Conservation (phyloP, 2,113 vertebrate genomes). For the Pollachius pollachius region DNA sequence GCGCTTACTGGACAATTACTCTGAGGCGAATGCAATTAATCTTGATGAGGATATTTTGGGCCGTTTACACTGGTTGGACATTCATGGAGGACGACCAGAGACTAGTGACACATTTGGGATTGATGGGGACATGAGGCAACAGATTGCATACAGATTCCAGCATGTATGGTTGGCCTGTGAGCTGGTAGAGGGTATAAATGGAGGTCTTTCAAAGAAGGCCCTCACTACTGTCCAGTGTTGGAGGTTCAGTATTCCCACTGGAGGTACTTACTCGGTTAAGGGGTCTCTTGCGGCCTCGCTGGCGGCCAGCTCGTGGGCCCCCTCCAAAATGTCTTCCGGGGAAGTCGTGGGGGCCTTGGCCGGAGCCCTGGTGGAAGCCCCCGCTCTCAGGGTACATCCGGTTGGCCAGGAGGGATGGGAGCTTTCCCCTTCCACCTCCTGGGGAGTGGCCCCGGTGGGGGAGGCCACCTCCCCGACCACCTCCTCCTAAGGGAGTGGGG, state of each 20-base stretch:
- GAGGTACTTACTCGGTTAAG: slow-evolving; percentile 83
- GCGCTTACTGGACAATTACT: slow-evolving; percentile 23
- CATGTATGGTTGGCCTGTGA: slow-evolving; percentile 31
- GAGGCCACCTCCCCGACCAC: slow-evolving; percentile 69
- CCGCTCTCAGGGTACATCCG: slow-evolving; percentile 81
- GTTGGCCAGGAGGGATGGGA: slow-evolving; percentile 90
- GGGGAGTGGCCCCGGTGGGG: slow-evolving; percentile 71
- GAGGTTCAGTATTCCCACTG: slow-evolving; percentile 40
- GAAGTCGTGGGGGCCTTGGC: slow-evolving; percentile 80
- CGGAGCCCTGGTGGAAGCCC: slow-evolving; percentile 76
- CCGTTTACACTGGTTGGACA: slow-evolving; percentile 18
- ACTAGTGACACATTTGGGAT: slow-evolving; percentile 4
- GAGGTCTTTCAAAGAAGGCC: slow-evolving; percentile 47
- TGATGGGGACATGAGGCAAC: slow-evolving; percentile 20
- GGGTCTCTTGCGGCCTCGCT: slow-evolving; percentile 84
- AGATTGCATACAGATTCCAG: slow-evolving; percentile 13
- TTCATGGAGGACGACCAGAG: slow-evolving; percentile 9
- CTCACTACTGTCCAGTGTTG: slow-evolving; percentile 46
- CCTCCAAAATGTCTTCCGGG: slow-evolving; percentile 85
- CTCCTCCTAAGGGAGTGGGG: slow-evolving; percentile 73
- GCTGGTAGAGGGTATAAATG: slow-evolving; percentile 12
- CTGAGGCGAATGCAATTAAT: slow-evolving; percentile 12
- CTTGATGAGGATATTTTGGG: slow-evolving; percentile 21
- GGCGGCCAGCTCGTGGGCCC: slow-evolving; percentile 79
- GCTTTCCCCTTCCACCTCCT: slow-evolving; percentile 81